Evolutionary conservation across 2,113 vertebrate species (phyloP), one percentile per base, ranked within the genome.

Genomic region (Penelope pileata): DNA sequence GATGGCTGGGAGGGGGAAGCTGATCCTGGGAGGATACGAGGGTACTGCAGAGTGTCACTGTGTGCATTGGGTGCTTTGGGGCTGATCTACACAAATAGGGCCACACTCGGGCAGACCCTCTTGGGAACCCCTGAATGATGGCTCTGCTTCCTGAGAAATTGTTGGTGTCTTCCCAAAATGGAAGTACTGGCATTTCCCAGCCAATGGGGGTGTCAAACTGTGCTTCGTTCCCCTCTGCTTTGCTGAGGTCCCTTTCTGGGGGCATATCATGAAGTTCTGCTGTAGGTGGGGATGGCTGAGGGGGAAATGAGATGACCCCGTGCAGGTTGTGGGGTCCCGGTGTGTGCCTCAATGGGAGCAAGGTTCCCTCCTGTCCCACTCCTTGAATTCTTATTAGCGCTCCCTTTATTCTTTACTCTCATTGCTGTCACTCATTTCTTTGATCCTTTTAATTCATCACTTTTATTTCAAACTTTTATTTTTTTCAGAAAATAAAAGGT

Each of bases 161-260:
- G 10, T 26, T 90, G 12, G 38, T 10, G 2, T 22, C 13, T 54
- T 59, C 32, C 40, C 62, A 16, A 48, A 70, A 8, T 29, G 18
- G 21, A 27, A 78, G 26, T 5, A 1, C 14, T 4, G 11, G 56
- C 30, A 38, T 58, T 77, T 74, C 42, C 51, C 50, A 47, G 12
- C 7, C 32, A 1, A 2, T 16, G 34, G 18, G 36, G 10, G 7
- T 34, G 27, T 34, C 23, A 36, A 10, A 17, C 48, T 9, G 2
- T 3, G 50, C 43, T 45, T 62, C 0, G 1, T 70, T 51, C 62
- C 0, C 0, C 51, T 0, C 0, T 8, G 24, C 66, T 85, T 70
- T 94, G 53, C 21, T 36, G 21, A 0, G 0, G 0, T 14, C 30
- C 45, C 32, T 14, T 1, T 43, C 27, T n/a, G 42, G 62, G 68